Evolutionary conservation across 1,140 invertebrate species (phyloP).

Genomic region (Mizuhopecten yessoensis): DNA sequence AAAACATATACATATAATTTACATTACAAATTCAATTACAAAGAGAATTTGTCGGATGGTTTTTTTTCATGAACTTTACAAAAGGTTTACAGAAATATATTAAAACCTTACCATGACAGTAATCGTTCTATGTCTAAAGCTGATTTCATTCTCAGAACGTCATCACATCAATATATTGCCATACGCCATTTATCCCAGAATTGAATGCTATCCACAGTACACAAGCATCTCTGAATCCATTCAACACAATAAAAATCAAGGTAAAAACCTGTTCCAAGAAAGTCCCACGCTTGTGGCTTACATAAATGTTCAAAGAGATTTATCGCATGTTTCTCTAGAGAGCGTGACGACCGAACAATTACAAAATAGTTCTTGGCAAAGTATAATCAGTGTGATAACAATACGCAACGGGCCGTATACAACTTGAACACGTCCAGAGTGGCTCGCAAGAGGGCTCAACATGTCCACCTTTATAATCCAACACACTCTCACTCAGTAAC

Average conservation of each 20-base stretch:
- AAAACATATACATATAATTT: background rate
- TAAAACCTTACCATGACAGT: background rate
- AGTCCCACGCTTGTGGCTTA: background rate
- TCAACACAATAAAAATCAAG: background rate
- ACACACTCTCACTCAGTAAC: background rate
- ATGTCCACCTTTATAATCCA: background rate
- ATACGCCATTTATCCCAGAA: background rate
- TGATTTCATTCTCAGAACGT: background rate
- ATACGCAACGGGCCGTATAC: background rate
- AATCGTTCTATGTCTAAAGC: background rate
- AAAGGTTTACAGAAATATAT: background rate
- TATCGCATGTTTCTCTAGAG: background rate
- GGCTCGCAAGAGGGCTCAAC: background rate
- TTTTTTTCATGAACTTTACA: background rate
- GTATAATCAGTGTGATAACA: background rate
- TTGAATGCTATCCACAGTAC: background rate
- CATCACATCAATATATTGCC: background rate
- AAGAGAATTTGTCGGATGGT: background rate
- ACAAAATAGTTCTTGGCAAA: background rate
- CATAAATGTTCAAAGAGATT: background rate
- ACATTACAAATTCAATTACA: background rate
- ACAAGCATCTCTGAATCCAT: background rate
- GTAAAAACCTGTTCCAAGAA: background rate
- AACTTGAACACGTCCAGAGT: background rate
- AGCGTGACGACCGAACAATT: slow-evolving; percentile 16